Evolutionary conservation across 2,797 vertebrate species (phyloP), one percentile per base, ranked within the genome.

Genomic region (Anabacerthia variegaticeps): DNA sequence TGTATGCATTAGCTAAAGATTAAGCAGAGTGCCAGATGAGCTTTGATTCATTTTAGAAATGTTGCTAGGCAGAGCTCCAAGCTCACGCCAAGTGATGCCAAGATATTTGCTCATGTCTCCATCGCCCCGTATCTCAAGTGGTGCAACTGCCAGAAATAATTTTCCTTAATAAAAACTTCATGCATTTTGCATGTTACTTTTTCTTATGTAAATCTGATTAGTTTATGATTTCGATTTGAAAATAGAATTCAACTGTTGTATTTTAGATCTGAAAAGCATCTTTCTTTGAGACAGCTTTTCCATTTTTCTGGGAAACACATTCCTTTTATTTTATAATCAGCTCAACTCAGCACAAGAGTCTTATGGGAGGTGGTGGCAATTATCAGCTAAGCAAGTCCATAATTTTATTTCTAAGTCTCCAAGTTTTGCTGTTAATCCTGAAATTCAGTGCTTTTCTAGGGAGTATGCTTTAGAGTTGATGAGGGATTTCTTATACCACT

Each of bases 81-180:
- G 66, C 69, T 96, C 43, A 62, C 54, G 63, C 41, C 51, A 68
- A 91, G 58, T 17, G 37, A 89, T 90, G 92, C 86, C 90, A 93
- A 95, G 73, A 69, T 82, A 79, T 88, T 93, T 92, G 51, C 82
- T 96, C 85, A 62, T 90, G 85, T 95, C 91, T 93, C 69, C 59
- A 56, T 84, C 0, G 0, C 46, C 61, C 61, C 69, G 88, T 95
- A 95, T 90, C 89, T 94, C 62, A 89, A 91, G 32, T 52, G 43
- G 34, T 88, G 26, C 56, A 89, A 92, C 44, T 84, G 92, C 79
- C 92, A 95, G 84, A 91, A 95, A 84, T 73, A n/a, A 88, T 91
- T 93, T 43, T 82, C 37, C 49, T 51, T 74, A 89, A 51, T 5
- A 83, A 92, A 85, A 94, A 37, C 28, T 69, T 85, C 12, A 49